A percentile compares a stretch with the other conserved stretches of the same genome.
These are phyloP conservation scores for Graptemys geographica DNA, from an alignment of 2,797 vertebrate species.

Conservation along the genomic window DNA sequence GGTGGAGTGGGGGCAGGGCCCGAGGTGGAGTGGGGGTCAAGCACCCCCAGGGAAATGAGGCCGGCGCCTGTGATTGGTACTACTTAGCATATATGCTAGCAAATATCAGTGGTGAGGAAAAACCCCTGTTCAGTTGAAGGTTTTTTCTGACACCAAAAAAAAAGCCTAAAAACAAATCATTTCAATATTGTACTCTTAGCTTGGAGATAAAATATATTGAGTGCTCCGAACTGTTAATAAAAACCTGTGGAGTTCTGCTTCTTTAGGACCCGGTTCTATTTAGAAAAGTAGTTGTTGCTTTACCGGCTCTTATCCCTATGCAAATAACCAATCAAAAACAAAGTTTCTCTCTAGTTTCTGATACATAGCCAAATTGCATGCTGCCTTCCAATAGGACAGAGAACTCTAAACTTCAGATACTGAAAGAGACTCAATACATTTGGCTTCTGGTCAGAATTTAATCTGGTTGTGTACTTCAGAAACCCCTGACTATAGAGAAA, in stretches of 20 bases:
- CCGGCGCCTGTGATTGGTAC: too few species aligned
- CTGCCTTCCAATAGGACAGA: background rate
- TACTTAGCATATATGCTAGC: background rate
- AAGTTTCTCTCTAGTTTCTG: background rate
- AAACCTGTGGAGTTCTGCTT: background rate
- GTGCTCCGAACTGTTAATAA: background rate
- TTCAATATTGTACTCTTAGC: background rate
- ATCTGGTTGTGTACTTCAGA: background rate
- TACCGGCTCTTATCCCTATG: background rate
- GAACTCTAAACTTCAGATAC: rapidly evolving
- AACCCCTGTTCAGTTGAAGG: background rate
- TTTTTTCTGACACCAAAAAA: background rate
- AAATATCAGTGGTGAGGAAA: background rate
- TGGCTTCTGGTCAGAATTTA: rapidly evolving
- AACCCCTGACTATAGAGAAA: background rate
- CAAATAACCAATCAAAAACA: background rate
- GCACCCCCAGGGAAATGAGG: too few species aligned
- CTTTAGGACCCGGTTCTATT: background rate
- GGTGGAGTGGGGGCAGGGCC: too few species aligned
- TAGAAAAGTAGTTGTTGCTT: background rate
- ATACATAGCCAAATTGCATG: background rate
- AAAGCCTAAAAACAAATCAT: background rate
- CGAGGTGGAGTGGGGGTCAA: too few species aligned
- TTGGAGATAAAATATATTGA: background rate
- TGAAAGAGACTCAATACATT: rapidly evolving